A percentile compares a stretch with the other conserved stretches of the same genome.
Conservation (phyloP, 2,797 vertebrate genomes). For the Sebastes iracundus region DNA sequence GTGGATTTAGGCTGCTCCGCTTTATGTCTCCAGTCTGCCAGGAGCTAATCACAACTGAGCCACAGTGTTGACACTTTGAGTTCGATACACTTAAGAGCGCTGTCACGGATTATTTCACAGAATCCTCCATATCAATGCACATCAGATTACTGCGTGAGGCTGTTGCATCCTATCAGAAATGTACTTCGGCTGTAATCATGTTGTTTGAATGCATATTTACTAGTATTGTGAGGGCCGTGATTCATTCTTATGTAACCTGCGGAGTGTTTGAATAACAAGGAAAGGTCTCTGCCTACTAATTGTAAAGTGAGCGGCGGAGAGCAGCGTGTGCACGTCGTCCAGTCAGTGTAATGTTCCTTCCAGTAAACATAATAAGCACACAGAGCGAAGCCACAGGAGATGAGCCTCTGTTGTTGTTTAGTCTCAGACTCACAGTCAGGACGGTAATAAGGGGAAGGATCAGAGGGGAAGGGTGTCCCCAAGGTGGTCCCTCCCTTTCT, state of each 20-base stretch:
- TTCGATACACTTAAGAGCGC: conserved; percentile 47
- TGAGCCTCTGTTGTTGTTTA: conserved; percentile 83
- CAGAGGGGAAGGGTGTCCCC: conserved; percentile 77
- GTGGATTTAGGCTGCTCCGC: conserved; percentile 62
- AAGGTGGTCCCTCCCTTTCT: conserved; percentile 70
- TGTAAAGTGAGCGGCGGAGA: conserved; percentile 63
- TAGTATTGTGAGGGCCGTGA: conserved; percentile 49
- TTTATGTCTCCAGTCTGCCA: conserved; percentile 53
- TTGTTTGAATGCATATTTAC: conserved; percentile 60
- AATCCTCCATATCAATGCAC: conserved; percentile 40
- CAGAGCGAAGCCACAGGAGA: conserved; percentile 71
- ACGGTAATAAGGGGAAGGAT: conserved; percentile 78
- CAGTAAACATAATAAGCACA: conserved; percentile 76
- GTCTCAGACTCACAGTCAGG: conserved; percentile 76
- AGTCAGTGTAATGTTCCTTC: conserved; percentile 69
- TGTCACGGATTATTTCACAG: conserved; percentile 54
- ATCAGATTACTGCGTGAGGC: conserved; percentile 45
- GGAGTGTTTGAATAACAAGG: conserved; percentile 70
- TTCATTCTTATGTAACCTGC: conserved; percentile 74
- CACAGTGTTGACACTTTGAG: conserved; percentile 50
- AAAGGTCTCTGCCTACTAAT: conserved; percentile 63
- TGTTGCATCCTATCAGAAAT: conserved; percentile 33
- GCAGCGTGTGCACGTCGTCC: conserved; percentile 46
- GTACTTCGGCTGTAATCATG: conserved; percentile 42
- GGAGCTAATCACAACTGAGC: conserved; percentile 51